Conservation (phyloP, 37 sponge, comb jelly and placozoan species). For the Crambe crambe region DNA sequence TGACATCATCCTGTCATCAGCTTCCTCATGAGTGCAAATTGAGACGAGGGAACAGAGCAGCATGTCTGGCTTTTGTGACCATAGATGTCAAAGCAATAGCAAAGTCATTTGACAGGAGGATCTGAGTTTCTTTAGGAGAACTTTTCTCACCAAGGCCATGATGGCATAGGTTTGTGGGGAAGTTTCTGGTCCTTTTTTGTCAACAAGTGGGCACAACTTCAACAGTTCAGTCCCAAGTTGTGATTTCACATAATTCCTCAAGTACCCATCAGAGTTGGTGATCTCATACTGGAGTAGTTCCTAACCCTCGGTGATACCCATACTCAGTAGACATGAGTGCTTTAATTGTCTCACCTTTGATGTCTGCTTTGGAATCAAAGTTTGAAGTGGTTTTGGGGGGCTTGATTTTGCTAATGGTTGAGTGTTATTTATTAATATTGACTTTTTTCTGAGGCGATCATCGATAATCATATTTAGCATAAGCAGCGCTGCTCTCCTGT, state of each 20-base stretch:
- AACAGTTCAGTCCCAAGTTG: conserved; percentile 15
- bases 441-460: background rate
- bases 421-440: background rate
- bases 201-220: conserved; percentile 6
- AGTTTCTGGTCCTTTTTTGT: conserved; percentile 2
- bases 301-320: conserved; percentile 1
- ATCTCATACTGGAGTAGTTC: conserved; percentile 9
- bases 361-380: background rate
- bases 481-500: too few species aligned
- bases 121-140: conserved; percentile 1
- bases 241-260: too few species aligned
- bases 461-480: too few species aligned
- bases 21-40: conserved; percentile 9
- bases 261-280: conserved; percentile 4
- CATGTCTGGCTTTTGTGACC: background rate
- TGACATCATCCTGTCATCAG: conserved; percentile 6
- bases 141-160: conserved; percentile 15
- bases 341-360: too few species aligned
- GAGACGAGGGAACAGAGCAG: background rate
- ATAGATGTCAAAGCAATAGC: conserved; percentile 15
- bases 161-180: conserved; percentile 5
- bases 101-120: conserved; percentile 13
- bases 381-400: background rate
- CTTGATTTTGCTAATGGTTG: conserved; percentile 6
- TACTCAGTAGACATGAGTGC: conserved; percentile 1